Conservation (phyloP, 2,113 vertebrate genomes). For the Zosterops lateralis region DNA sequence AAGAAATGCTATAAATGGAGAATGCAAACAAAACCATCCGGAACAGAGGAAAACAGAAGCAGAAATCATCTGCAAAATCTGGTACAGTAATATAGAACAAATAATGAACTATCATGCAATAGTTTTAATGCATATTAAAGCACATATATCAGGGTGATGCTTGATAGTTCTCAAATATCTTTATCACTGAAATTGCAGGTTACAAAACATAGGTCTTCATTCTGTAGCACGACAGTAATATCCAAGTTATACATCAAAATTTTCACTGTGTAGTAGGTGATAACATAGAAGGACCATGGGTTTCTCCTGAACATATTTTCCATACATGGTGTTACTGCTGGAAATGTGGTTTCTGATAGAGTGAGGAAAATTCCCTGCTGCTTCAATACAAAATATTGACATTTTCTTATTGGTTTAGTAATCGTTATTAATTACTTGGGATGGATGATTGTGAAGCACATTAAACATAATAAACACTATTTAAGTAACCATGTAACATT, state of each 20-base stretch:
- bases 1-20: not conserved
- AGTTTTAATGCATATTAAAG: not conserved
- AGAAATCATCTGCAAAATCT: not conserved
- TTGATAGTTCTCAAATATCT: not conserved
- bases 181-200: not conserved
- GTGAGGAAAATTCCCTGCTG: not conserved
- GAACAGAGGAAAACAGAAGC: not conserved
- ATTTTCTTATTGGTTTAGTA: not conserved
- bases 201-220: not conserved
- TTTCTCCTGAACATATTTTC: not conserved
- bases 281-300: not conserved
- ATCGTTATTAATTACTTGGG: conserved; percentile 2
- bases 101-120: not conserved
- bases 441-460: not conserved
- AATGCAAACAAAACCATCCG: not conserved
- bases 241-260: not conserved
- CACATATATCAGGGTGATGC: not conserved
- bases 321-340: not conserved
- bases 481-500: not conserved
- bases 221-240: not conserved
- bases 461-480: not conserved
- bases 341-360: not conserved
- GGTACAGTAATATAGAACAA: not conserved
- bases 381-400: not conserved
- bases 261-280: not conserved